These are phyloP conservation scores for Apotomis betuletana DNA, from an alignment of 2,888 invertebrate species.

Conservation along the genomic window DNA sequence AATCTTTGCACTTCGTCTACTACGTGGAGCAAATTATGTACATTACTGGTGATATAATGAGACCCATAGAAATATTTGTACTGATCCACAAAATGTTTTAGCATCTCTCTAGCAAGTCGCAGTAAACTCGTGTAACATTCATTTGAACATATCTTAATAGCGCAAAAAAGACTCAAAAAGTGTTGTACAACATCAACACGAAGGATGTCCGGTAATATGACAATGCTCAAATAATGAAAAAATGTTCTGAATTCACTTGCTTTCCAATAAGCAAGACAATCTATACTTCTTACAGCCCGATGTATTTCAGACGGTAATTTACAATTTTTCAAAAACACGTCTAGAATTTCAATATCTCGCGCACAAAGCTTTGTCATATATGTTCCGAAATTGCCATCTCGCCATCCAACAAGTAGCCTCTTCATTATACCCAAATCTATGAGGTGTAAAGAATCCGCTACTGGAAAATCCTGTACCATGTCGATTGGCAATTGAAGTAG, in stretches of 20 bases:
- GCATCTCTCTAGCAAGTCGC: constrained; percentile 36
- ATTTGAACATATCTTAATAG: constrained; percentile 12
- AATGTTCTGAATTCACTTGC: constrained; percentile 46
- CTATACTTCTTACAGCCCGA: constrained; percentile 43
- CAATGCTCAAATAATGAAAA: constrained; percentile 44
- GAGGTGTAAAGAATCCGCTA: constrained; percentile 30
- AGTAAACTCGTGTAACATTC: constrained; percentile 5
- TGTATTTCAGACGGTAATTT: constrained; percentile 47
- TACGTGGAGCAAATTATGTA: constrained; percentile 39
- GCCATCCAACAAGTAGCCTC: constrained; percentile 14
- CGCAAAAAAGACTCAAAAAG: constrained; percentile 7
- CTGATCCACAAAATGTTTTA: constrained; percentile 37
- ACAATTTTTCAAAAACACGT: constrained; percentile 37
- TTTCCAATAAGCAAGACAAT: constrained; percentile 46
- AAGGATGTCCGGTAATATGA: constrained; percentile 41
- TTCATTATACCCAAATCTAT: constrained; percentile 45
- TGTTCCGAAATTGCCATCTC: constrained; percentile 10
- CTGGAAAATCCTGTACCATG: constrained; percentile 27
- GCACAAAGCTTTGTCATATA: constrained; percentile 36
- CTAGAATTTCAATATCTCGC: constrained; percentile 42
- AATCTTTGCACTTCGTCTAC: constrained; percentile 37
- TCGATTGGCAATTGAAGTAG: constrained; percentile 30
- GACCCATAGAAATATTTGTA: constrained; percentile 43
- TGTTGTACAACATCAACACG: constrained; percentile 27
- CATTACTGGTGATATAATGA: constrained; percentile 41